Base-by-base conservation (phyloP, 1,140 invertebrate genomes). In the Drosophila ficusphila region DNA sequence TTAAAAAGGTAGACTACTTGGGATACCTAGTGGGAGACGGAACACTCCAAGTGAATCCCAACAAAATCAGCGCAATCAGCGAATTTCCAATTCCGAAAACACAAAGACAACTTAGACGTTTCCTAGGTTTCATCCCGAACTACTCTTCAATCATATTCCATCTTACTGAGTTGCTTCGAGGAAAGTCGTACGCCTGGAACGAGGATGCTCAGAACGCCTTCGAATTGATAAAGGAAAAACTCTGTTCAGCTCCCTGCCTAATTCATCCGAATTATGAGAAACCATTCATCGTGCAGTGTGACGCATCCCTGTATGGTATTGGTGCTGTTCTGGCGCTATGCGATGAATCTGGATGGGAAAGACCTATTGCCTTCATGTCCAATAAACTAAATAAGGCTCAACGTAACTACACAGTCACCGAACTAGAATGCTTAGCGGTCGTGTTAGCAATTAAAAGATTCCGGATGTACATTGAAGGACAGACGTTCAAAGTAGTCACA, bases 31-130 rank as follows among this genome's bases (percentile, higher is more conserved):
- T 33, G 2, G 31, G 31, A 4, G n/a, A 39, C 9, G 57, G 38
- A 38, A 51, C 29, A 42, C 33, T 16, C 5, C 27, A 18, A 25
- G 19, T 38, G 8, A 61, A 23, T 34, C 29, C 3, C 27, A 29
- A 27, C 47, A 6, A 61, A 42, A 19, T 33, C 41, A 23, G 41
- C 29, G 31, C 31, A 0, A n/a, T 33, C 2, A 33, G 31, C 2
- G 31, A 33, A 4, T 44, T 56, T 14, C 33, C 53, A 16, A 12
- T 56, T 3, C 53, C 39, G 4, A 56, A 56, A 14, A 5, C 12
- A 16, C 14, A 46, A 25, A 27, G 27, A 33, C 31, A 33, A n/a
- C 9, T 33, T 1, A 33, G 29, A 23, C 44, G 42, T 27, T 19
- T 39, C 31, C 31, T 18, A 8, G 7, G 16, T 3, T 18, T 39